Evolutionary conservation across 1,140 invertebrate genomes (phyloP), one percentile per base, ranked within the genome.

Genomic region (Pemphigus obesinymphae): DNA sequence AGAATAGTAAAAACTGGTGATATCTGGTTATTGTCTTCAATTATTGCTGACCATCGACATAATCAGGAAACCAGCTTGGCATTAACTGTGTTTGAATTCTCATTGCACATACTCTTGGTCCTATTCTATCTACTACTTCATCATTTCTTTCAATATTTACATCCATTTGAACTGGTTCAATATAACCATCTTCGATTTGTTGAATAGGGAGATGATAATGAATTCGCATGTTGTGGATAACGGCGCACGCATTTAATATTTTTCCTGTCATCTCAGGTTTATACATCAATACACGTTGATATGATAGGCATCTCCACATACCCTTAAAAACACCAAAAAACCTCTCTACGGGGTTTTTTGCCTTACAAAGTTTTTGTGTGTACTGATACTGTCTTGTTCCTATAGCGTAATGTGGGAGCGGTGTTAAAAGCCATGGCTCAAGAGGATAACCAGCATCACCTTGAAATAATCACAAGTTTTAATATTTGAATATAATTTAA

Each of bases 171-270:
- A 10, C 53, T 55, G n/a, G 53, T 55, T 55, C 53, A 55, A 55
- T 26, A 55, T n/a, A 55, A n/a, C n/a, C n/a, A 55, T 55, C 20
- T 55, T 55, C 23, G 53, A 55, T n/a, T 3, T 20, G 53, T n/a
- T 55, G 53, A 55, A 61, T 61, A 61, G 26, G 26, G 20, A 45
- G 26, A 72, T 23, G 13, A 43, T 45, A 43, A 23, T 23, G 45
- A 55, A 85, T 80, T 55, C 84, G 83, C 26, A 85, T 83, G 63
- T 85, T 84, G 37, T 84, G 84, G 29, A 84, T 81, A 8, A 84
- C 75, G 0, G 48, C 68, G 82, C 84, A 84, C 10, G 83, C 84
- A 58, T 82, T 84, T 26, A 83, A 73, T 37, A 85, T 84, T 68
- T 75, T 82, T 15, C 50, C 45, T n/a, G 78, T 83, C 20, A 29